A percentile compares a stretch with the other conserved stretches of the same genome.
Conservation (phyloP, 2,113 vertebrate species). For the Stercorarius parasiticus region DNA sequence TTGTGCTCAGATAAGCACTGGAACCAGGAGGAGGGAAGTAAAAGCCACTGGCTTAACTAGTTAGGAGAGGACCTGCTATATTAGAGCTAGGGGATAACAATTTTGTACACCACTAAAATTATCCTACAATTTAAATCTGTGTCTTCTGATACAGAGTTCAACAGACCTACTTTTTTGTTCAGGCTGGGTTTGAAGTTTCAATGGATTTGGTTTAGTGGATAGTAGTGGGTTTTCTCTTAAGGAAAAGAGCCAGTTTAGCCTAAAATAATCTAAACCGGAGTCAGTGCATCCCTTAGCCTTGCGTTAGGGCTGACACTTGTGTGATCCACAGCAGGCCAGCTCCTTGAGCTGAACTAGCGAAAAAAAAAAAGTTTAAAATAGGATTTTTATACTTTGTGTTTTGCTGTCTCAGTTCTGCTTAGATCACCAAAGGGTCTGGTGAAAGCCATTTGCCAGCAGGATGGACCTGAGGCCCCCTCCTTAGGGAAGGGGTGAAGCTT, state of each 20-base stretch:
- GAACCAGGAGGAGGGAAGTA: neutral
- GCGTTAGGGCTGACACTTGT: neutral
- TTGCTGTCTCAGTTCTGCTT: neutral
- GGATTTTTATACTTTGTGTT: neutral
- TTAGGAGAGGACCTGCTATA: neutral
- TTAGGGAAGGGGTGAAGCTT: neutral
- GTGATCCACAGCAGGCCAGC: neutral
- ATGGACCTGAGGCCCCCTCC: neutral
- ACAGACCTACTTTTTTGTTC: neutral
- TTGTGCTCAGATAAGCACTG: neutral
- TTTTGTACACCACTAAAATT: neutral
- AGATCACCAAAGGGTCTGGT: neutral
- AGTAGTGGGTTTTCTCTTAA: neutral
- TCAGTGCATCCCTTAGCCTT: neutral
- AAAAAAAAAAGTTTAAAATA: neutral
- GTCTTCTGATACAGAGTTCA: neutral
- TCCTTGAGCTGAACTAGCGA: neutral
- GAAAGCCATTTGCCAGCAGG: neutral
- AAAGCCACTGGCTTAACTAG: neutral
- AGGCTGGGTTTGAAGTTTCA: neutral
- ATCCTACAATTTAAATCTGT: neutral
- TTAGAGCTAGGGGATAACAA: no score
- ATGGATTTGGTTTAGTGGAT: neutral
- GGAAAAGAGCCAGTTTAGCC: neutral
- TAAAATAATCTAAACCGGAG: neutral